Conservation (phyloP, 2,797 vertebrate species). For the Bradypus variegatus region DNA sequence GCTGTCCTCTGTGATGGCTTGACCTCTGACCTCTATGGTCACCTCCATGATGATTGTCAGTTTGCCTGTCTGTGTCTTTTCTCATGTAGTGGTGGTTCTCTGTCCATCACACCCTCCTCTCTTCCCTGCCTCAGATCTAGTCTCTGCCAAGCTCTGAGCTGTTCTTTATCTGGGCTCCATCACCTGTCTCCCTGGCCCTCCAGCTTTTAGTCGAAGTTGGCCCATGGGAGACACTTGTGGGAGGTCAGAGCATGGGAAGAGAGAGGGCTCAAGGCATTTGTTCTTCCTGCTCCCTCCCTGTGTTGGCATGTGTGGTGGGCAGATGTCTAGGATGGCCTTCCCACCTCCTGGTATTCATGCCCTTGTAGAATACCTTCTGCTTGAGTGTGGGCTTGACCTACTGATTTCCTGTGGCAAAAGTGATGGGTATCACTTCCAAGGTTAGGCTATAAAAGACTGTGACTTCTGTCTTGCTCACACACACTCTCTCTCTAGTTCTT, state of each 20-base stretch:
- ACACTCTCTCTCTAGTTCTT: neutral
- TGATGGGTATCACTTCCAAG: neutral
- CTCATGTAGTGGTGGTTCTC: neutral
- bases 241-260: neutral
- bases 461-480: neutral
- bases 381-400: neutral
- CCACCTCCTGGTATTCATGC: neutral
- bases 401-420: neutral
- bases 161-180: neutral
- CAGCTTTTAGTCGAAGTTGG: neutral
- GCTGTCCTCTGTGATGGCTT: neutral
- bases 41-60: neutral
- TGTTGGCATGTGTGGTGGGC: neutral
- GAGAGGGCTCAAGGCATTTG: neutral
- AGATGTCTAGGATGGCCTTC: neutral
- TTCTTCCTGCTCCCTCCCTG: neutral
- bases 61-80: neutral
- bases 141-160: neutral
- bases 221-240: neutral
- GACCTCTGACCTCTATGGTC: neutral
- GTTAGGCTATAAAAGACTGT: neutral
- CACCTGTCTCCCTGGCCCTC: neutral
- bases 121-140: neutral
- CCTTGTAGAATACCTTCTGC: neutral
- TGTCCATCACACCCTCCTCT: neutral